Evolutionary conservation across 1,140 invertebrate species (phyloP).

Genomic region (Calephelis nemesis): DNA sequence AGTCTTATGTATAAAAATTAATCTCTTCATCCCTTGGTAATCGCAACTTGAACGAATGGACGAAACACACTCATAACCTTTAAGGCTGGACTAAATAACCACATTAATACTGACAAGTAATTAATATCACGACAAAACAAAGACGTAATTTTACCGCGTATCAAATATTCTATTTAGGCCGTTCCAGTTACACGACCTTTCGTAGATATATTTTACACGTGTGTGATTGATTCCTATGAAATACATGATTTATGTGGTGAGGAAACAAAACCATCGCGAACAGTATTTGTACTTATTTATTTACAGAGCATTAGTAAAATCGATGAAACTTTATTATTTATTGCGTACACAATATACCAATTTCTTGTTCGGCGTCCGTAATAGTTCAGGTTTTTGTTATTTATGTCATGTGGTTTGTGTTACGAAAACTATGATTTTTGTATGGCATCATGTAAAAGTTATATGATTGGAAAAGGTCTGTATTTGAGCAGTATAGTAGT

Average conservation of each 20-base stretch:
- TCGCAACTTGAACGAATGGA: too few species aligned
- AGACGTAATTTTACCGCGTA: too few species aligned
- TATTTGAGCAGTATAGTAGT: too few species aligned
- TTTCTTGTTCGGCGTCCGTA: constrained; percentile 44
- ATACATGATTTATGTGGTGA: constrained; percentile 3
- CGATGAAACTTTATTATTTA: constrained; percentile 47
- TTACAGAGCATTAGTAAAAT: constrained; percentile 41
- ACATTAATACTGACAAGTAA: too few species aligned
- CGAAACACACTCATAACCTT: too few species aligned
- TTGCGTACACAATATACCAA: constrained; percentile 45
- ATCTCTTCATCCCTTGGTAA: too few species aligned
- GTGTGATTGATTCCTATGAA: constrained; percentile 6
- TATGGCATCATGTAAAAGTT: too few species aligned
- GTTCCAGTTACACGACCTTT: neutral
- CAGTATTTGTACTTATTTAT: constrained; percentile 41
- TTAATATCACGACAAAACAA: too few species aligned
- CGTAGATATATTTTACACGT: constrained; percentile 8
- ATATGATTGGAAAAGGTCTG: too few species aligned
- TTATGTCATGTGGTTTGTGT: constrained; percentile 42
- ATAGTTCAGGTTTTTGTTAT: constrained; percentile 41
- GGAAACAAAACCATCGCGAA: constrained; percentile 3
- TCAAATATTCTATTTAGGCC: neutral
- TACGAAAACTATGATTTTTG: neutral
- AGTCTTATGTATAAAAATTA: too few species aligned
- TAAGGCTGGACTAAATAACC: too few species aligned